Percentiles rank a stretch among this genome's conserved stretches.
phyloP scores from a whole-genome alignment of 2,797 vertebrate species.

The Ctenopoma multispine region DNA sequence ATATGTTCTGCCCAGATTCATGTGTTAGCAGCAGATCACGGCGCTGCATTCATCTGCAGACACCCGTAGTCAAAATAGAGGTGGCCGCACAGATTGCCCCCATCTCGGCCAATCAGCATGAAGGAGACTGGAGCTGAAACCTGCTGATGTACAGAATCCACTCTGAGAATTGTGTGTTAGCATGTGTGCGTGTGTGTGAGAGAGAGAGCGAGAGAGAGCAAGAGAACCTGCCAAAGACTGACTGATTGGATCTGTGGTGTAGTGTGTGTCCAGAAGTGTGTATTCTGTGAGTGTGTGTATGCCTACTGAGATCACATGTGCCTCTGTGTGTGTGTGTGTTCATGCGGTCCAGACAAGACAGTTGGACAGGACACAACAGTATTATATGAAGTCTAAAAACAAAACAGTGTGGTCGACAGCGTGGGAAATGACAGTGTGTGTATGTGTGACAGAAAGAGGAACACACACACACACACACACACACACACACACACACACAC shows the following conservation, averaged over 20 bases:
- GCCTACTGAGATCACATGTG: constrained; percentile 13
- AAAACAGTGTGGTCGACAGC: constrained; percentile 53
- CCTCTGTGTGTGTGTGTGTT: constrained; percentile 19
- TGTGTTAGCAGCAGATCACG: constrained; percentile 57
- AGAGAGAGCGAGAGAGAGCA: neutral
- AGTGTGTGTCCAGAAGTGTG: constrained; percentile 33
- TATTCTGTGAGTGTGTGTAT: constrained; percentile 6
- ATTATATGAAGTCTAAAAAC: constrained; percentile 68
- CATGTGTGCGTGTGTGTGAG: neutral
- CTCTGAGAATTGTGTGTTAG: constrained; percentile 13
- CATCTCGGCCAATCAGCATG: constrained; percentile 62
- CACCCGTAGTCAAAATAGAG: constrained; percentile 82
- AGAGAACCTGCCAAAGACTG: constrained; percentile 31
- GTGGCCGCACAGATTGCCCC: constrained; percentile 75
- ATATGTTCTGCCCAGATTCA: constrained; percentile 61
- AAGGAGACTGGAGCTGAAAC: constrained; percentile 53
- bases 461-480: too few relatives aligned
- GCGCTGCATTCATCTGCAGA: constrained; percentile 72
- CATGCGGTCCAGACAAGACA: constrained; percentile 50
- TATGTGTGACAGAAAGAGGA: constrained; percentile 18
- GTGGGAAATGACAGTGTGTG: constrained; percentile 58
- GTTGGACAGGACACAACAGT: constrained; percentile 57
- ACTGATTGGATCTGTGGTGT: constrained; percentile 49
- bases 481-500: too few relatives aligned
- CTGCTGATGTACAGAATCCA: constrained; percentile 64